Percentiles rank a stretch among this genome's conserved stretches.
Evolutionary conservation across 1,140 invertebrate species (phyloP).

Genomic region (Brachionus rubens): DNA sequence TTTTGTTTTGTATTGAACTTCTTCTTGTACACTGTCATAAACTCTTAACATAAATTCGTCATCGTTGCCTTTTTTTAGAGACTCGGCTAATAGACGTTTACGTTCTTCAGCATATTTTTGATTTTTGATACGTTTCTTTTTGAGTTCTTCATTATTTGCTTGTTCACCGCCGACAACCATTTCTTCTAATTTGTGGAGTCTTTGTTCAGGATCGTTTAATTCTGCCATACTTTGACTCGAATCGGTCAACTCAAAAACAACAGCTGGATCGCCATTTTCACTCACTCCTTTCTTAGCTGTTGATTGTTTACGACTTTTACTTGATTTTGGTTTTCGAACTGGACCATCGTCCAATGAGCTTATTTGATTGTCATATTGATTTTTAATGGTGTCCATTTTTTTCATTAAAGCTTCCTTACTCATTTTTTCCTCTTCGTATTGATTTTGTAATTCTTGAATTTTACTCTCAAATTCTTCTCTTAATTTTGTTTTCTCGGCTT

Average conservation of each 20-base stretch:
- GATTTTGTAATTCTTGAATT: conserved; percentile 62
- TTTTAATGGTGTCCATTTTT: conserved; percentile 64
- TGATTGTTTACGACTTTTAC: conserved; percentile 21
- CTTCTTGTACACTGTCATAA: conserved; percentile 46
- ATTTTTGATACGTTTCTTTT: conserved; percentile 65
- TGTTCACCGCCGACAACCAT: conserved; percentile 68
- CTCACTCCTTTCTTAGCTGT: not conserved
- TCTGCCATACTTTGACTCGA: conserved; percentile 22
- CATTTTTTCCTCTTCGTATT: conserved; percentile 65
- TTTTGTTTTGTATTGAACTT: conserved; percentile 43
- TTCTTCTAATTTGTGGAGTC: conserved; percentile 41
- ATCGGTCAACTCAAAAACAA: not conserved
- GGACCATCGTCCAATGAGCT: conserved; percentile 58
- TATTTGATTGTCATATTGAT: conserved; percentile 65
- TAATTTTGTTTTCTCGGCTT: conserved; percentile 60
- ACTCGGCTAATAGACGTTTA: not conserved
- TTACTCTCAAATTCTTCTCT: conserved; percentile 53
- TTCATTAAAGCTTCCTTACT: conserved; percentile 65
- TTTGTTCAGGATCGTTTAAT: conserved; percentile 14
- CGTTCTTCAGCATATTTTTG: conserved; percentile 56
- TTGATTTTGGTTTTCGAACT: conserved; percentile 49
- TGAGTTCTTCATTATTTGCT: conserved; percentile 66
- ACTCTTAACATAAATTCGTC: conserved; percentile 35
- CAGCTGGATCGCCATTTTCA: not conserved
- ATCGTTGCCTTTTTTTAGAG: conserved; percentile 35